Percentiles rank a stretch among this genome's conserved stretches.
phyloP scores from a whole-genome alignment of 2,888 invertebrate genomes.

The Luffia ferchaultella region DNA sequence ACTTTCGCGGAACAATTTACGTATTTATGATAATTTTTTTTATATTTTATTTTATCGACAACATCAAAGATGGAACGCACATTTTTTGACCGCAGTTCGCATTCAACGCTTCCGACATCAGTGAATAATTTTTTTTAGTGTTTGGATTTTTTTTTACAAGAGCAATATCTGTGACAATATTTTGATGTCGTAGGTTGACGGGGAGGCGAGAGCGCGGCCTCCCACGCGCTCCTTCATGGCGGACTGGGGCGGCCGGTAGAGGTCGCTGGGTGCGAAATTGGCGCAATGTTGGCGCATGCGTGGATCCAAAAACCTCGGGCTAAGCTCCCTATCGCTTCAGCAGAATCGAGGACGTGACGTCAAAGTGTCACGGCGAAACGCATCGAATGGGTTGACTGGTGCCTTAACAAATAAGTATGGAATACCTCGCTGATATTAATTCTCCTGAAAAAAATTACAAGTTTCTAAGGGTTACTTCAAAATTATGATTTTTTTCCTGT shows the following conservation, averaged over 20 bases:
- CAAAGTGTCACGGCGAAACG: constrained; percentile 36
- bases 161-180: too few relatives aligned
- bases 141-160: too few relatives aligned
- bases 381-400: constrained; percentile 30
- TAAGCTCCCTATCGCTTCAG: constrained; percentile 51
- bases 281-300: constrained; percentile 63
- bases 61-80: neutral
- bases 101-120: neutral
- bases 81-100: neutral
- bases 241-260: constrained; percentile 51
- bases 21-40: neutral
- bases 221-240: constrained; percentile 35
- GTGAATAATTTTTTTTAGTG: too few relatives aligned
- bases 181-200: neutral
- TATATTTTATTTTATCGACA: neutral
- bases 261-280: constrained; percentile 58
- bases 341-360: constrained; percentile 65
- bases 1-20: neutral
- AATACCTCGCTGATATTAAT: too few relatives aligned
- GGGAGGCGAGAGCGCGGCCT: constrained; percentile 32
- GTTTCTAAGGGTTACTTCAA: too few relatives aligned
- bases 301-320: constrained; percentile 47
- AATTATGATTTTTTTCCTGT: too few relatives aligned
- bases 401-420: neutral
- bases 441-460: too few relatives aligned